phyloP scores from a whole-genome alignment of 2,797 vertebrate species.

The Parambassis ranga region DNA sequence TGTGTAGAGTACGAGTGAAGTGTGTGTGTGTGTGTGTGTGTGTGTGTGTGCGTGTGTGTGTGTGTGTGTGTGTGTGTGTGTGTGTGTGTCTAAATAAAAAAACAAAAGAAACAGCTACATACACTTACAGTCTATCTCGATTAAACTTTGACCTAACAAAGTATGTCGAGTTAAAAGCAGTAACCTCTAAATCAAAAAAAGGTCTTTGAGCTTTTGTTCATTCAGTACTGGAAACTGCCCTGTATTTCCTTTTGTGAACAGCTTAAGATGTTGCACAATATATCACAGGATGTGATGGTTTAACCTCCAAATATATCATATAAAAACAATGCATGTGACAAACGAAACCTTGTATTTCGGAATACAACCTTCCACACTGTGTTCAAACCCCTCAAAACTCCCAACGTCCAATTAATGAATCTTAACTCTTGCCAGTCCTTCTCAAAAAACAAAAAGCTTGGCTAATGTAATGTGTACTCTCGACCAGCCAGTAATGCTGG shows the following conservation, averaged over 20 bases:
- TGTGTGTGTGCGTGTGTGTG: not conserved
- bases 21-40: not conserved
- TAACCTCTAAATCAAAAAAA: not conserved
- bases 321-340: constrained; percentile 11
- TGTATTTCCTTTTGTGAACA: not conserved
- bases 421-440: constrained; percentile 31
- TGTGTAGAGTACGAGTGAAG: constrained; percentile 3
- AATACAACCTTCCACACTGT: constrained; percentile 14
- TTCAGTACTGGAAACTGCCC: no score
- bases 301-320: constrained; percentile 14
- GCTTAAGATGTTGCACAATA: no score
- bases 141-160: not conserved
- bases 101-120: not conserved
- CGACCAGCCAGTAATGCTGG: constrained; percentile 45
- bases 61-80: not conserved
- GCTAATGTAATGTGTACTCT: constrained; percentile 54
- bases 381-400: constrained; percentile 28
- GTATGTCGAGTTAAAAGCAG: not conserved
- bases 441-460: constrained; percentile 7
- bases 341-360: constrained; percentile 38
- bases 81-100: not conserved
- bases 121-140: not conserved
- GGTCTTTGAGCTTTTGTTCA: not conserved
- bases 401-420: constrained; percentile 42
- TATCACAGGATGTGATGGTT: not conserved